Base-by-base conservation (phyloP, 2,888 invertebrate genomes). In the Noctua comes region DNA sequence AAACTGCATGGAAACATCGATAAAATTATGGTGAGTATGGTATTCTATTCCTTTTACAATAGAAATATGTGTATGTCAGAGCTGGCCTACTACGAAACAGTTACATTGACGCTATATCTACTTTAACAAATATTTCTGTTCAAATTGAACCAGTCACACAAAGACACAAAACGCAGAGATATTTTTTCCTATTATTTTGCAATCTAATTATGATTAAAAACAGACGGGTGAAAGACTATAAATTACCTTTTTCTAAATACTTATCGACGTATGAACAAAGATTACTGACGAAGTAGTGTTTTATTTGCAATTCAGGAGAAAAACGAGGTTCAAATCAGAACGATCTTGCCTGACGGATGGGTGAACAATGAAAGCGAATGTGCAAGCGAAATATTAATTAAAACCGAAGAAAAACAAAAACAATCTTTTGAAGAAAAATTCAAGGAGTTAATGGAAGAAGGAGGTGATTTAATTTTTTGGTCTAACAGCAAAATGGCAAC, bases 1-100 rank as follows among this genome's bases (percentile, higher is more conserved):
- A 89, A 93, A 24, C 91, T 97, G 3, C 85, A 89, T 24, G 96
- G 95, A 16, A 91, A 96, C 70, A 87, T 95, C 27, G 96, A 96
- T 43, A 93, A 89, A 85, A 93, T 97, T 89, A 90, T 96, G 92
- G 96, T 96, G 90, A 84, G 89, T 86, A 62, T 21, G 13, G 27
- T 73, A 40, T 62, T 72, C 8, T 18, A 54, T 62, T 54, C 75
- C 95, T 80, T 51, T 72, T n/a, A 1, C 21, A 27, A 18, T 10
- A 31, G 21, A 79, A 77, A 62, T 31, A 59, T 62, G n/a, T 2
- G n/a, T 36, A 24, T 48, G 21, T 11, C 46, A 75, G 13, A 13
- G n/a, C n/a, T 36, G 10, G 36, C 13, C n/a, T n/a, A 16, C 18
- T 46, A n/a, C n/a, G 13, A 21, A n/a, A n/a, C n/a, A n/a, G n/a